Base-by-base conservation (phyloP, 2,888 invertebrate genomes). In the Escarpia spicata region DNA sequence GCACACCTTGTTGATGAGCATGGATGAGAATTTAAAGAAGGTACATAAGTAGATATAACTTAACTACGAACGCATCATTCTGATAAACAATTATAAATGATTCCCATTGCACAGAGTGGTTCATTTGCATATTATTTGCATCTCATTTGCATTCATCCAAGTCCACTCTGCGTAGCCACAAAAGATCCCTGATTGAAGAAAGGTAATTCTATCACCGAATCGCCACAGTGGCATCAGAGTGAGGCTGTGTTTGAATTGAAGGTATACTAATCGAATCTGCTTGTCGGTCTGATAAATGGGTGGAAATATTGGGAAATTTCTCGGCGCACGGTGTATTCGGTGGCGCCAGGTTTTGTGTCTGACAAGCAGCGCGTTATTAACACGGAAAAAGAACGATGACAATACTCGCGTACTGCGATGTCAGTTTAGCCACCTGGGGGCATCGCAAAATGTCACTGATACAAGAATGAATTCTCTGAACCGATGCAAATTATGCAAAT, bases 51-150 rank as follows among this genome's bases (percentile, higher is more conserved):
- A 75, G 75, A 75, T 75, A 75, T 75, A 75, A 75, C 75, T 75
- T 75, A 26, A 15, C 75, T 75, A 75, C 26, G 75, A 75, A 75
- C n/a, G 75, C 75, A 75, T 75, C 75, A 75, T 75, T 75, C 75
- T n/a, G 3, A 75, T 75, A 75, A 75, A 75, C 75, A 75, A 75
- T 75, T 75, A 75, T 75, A 75, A 75, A 75, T 75, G 75, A 75
- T 75, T 75, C 75, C 4, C 75, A 75, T 75, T 75, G 75, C 75
- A 52, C 52, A 75, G 75, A 75, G 75, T 75, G 75, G n/a, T 75
- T 75, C 75, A 75, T 75, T 75, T 75, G 75, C 75, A 75, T 75
- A 15, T 75, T 26, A 75, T 75, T 75, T 75, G 75, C 75, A 75
- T 75, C 19, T 75, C 75, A 75, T 75, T 75, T 75, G 75, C 75